Percentiles rank a stretch among this genome's conserved stretches.
phyloP scores from a whole-genome alignment of 2,113 vertebrate species.

The Oryzias curvinotus region DNA sequence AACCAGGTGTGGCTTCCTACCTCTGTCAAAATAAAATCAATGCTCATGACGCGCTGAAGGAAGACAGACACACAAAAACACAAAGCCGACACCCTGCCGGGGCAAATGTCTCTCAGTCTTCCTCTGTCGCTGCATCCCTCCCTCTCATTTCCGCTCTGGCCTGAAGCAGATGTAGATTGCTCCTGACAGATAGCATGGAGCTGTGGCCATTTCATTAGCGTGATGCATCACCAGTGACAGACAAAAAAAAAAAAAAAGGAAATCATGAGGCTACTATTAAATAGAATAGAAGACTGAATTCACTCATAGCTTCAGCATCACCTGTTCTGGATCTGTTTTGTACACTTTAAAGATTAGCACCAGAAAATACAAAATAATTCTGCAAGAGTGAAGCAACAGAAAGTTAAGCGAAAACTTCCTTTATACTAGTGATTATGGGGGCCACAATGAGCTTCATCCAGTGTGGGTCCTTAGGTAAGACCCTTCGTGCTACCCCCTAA shows the following conservation, averaged over 20 bases:
- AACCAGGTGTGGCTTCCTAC: slow-evolving; percentile 30
- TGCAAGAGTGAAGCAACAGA: no score
- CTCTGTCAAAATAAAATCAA: slow-evolving; percentile 41
- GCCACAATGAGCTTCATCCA: no score
- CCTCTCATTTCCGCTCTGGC: slow-evolving; percentile 33
- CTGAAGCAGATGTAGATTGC: slow-evolving; percentile 57
- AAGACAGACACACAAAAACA: slow-evolving; percentile 18
- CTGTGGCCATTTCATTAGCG: slow-evolving; percentile 63
- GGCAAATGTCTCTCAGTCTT: slow-evolving; percentile 20
- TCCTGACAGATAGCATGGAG: slow-evolving; percentile 43
- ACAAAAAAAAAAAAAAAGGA: not conserved
- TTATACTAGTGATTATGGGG: no score
- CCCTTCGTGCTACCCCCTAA: no score
- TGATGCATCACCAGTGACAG: slow-evolving; percentile 59
- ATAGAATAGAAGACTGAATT: slow-evolving; percentile 19
- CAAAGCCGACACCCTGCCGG: slow-evolving; percentile 14
- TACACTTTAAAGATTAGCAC: no score
- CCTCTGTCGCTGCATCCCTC: slow-evolving; percentile 29
- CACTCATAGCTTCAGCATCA: slow-evolving; percentile 18
- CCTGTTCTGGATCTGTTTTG: slow-evolving; percentile 14
- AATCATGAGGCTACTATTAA: no score
- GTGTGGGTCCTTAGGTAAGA: no score
- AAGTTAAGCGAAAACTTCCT: no score
- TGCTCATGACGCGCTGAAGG: slow-evolving; percentile 17
- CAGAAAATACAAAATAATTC: no score